A percentile compares a stretch with the other conserved stretches of the same genome.
phyloP scores from a whole-genome alignment of 2,113 vertebrate species.

The Cyanoliseus patagonus region DNA sequence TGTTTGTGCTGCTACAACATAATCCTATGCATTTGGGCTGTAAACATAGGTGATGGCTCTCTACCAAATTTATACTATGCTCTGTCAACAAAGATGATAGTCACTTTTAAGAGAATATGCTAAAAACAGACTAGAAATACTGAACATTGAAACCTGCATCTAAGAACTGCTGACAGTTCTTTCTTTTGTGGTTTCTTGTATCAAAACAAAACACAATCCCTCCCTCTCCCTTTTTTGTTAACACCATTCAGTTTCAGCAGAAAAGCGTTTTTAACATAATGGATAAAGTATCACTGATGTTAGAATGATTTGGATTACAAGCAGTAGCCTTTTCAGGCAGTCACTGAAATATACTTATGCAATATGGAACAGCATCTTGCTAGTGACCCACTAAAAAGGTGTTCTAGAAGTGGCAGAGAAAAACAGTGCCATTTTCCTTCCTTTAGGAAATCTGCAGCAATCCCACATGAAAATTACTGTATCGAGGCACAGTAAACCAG shows the following conservation, averaged over 20 bases:
- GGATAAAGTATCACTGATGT: neutral
- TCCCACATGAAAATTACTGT: neutral
- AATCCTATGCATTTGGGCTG: neutral
- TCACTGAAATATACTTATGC: neutral
- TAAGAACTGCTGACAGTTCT: neutral
- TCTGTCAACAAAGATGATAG: neutral
- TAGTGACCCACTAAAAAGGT: conserved; percentile 25
- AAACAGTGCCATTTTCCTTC: neutral
- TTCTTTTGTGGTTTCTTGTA: neutral
- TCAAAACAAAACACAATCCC: neutral
- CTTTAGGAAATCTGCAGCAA: neutral
- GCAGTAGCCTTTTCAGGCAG: neutral
- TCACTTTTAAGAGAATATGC: neutral
- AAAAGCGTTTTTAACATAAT: neutral
- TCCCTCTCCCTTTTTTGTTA: neutral
- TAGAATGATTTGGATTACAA: neutral
- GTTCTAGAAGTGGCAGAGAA: neutral
- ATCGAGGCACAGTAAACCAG: neutral
- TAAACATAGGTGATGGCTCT: accelerated
- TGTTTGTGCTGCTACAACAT: neutral
- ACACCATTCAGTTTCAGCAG: neutral
- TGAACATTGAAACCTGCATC: neutral
- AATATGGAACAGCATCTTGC: neutral
- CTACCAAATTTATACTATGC: neutral
- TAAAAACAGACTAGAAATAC: neutral